Percentiles rank a stretch among this genome's conserved stretches.
These are phyloP conservation scores for Lithobates pipiens DNA, from an alignment of 2,797 vertebrate genomes.

Conservation along the genomic window DNA sequence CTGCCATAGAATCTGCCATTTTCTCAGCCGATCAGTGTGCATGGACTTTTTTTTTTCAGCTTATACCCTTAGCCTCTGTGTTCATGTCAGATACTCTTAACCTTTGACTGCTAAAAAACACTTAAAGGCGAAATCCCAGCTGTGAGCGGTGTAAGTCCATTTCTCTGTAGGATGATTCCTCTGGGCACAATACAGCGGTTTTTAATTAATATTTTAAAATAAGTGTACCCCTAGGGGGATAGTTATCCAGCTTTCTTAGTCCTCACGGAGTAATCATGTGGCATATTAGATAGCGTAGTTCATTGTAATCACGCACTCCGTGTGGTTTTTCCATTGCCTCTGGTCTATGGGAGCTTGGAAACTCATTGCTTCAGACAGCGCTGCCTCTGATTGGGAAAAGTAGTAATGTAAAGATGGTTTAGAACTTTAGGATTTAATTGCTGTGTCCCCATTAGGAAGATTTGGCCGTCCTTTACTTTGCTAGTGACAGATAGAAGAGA, in stretches of 20 bases:
- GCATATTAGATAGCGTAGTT: neutral
- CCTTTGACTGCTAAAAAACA: no score
- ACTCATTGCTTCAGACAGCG: neutral
- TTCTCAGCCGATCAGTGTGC: no score
- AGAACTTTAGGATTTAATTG: no score
- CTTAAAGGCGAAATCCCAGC: neutral
- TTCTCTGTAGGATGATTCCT: neutral
- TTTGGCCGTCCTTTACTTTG: no score
- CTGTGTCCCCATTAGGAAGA: no score
- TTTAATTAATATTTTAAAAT: conserved; percentile 1
- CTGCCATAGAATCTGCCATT: no score
- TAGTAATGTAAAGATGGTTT: no score
- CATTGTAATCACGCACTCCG: neutral
- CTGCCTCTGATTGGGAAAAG: no score
- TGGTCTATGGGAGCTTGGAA: neutral
- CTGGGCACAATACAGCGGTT: neutral
- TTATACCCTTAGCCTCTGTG: no score
- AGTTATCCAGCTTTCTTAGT: neutral
- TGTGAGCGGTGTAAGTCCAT: neutral
- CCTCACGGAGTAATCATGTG: neutral
- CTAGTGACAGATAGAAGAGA: no score
- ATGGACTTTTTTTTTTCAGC: no score
- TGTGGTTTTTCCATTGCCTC: neutral
- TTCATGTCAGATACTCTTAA: no score
- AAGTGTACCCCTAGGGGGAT: neutral